Percentiles rank a stretch among this genome's conserved stretches.
Conservation (phyloP, 1,140 invertebrate species). For the Acyrthosiphon pisum region DNA sequence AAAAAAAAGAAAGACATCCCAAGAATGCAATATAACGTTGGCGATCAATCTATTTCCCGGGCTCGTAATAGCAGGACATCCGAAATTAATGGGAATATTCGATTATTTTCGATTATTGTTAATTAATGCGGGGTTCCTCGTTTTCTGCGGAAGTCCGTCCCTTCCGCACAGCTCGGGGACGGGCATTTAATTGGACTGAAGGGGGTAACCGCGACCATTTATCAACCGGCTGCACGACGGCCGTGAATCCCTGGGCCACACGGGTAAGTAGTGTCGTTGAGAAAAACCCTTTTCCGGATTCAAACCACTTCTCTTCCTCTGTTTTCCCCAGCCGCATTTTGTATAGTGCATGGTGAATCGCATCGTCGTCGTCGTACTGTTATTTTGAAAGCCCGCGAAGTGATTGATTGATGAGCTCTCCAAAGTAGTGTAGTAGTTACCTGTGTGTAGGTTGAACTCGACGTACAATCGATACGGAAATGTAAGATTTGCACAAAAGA, state of each 20-base stretch:
- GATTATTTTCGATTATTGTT: conserved; percentile 52
- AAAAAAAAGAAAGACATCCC: not conserved
- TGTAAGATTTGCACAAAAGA: conserved; percentile 21
- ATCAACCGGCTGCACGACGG: conserved; percentile 28
- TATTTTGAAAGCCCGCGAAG: conserved; percentile 39
- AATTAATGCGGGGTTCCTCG: conserved; percentile 12
- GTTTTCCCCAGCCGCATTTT: not conserved
- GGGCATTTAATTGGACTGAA: conserved; percentile 34
- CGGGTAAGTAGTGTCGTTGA: conserved; percentile 34
- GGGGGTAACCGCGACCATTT: conserved; percentile 38
- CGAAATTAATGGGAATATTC: conserved; percentile 47
- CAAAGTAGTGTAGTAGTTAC: not conserved
- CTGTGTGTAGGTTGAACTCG: not conserved
- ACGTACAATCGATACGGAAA: conserved; percentile 34
- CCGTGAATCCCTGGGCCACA: not conserved
- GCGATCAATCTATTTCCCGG: conserved; percentile 27
- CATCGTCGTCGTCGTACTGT: conserved; percentile 13
- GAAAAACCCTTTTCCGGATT: conserved; percentile 29
- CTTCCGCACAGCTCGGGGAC: not conserved
- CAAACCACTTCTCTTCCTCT: not conserved
- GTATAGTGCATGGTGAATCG: not conserved
- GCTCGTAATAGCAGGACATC: conserved; percentile 15
- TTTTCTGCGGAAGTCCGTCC: not conserved
- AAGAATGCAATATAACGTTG: conserved; percentile 14
- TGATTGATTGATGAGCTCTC: conserved; percentile 54